phyloP scores from a whole-genome alignment of 2,888 invertebrate species.

The Ochropleura leucogaster region DNA sequence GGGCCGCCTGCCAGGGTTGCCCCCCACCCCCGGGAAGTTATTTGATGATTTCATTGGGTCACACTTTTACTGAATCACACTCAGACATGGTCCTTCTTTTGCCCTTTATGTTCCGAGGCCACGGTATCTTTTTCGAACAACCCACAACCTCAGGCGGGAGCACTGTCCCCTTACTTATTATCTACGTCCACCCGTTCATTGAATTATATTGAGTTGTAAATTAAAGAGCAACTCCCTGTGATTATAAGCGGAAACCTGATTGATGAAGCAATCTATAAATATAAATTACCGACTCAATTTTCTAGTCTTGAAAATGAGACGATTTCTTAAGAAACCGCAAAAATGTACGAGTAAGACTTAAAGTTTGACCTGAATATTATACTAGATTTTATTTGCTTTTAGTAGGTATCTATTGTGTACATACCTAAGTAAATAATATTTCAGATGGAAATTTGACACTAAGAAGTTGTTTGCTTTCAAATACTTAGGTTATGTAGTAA shows the following conservation, averaged over 20 bases:
- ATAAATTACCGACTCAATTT: slow-evolving; percentile 12
- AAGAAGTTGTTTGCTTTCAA: not conserved
- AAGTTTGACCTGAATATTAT: slow-evolving; percentile 8
- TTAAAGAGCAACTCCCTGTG: slow-evolving; percentile 29
- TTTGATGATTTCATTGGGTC: no score
- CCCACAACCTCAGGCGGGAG: not conserved
- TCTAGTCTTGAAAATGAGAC: slow-evolving; percentile 11
- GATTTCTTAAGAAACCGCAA: slow-evolving; percentile 23
- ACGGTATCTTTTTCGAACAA: no score
- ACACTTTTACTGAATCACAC: no score
- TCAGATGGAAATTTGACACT: not conserved
- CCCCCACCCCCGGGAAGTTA: no score
- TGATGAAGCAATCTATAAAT: slow-evolving; percentile 31
- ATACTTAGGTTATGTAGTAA: not conserved
- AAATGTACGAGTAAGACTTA: slow-evolving; percentile 1
- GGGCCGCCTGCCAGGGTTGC: no score
- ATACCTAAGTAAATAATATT: not conserved
- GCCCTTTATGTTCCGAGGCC: no score
- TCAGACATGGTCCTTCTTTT: no score
- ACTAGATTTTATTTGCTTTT: not conserved
- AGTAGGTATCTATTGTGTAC: not conserved
- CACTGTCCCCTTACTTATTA: slow-evolving; percentile 16
- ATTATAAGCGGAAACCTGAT: slow-evolving; percentile 43
- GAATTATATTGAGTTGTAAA: slow-evolving; percentile 28
- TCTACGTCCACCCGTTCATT: slow-evolving; percentile 18